Percentiles rank a stretch among this genome's conserved stretches.
These are phyloP conservation scores for Ophiodon elongatus DNA, from an alignment of 2,113 vertebrate species.

Conservation along the genomic window DNA sequence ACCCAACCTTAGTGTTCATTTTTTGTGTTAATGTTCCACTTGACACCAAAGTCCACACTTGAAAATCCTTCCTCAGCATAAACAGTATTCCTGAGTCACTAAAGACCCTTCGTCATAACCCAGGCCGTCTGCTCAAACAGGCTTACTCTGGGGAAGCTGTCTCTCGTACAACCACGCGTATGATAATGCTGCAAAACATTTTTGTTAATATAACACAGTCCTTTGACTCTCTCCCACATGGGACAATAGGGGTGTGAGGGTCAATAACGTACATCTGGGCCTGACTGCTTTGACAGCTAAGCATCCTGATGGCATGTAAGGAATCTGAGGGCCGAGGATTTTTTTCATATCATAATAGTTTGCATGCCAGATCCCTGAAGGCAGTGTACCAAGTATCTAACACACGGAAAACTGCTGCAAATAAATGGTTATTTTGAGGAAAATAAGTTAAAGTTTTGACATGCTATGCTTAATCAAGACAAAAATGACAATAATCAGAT, in stretches of 20 bases:
- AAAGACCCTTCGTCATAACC: constrained; percentile 19
- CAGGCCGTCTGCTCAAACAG: constrained; percentile 61
- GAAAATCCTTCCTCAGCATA: neutral
- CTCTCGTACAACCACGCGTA: constrained; percentile 70
- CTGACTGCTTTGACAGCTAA: constrained; percentile 45
- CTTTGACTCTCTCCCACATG: constrained; percentile 30
- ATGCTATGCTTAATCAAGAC: neutral
- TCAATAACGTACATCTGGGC: constrained; percentile 42
- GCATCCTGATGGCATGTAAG: constrained; percentile 52
- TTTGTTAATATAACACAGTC: constrained; percentile 63
- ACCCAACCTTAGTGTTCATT: neutral
- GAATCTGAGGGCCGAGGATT: constrained; percentile 50
- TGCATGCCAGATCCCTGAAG: constrained; percentile 11
- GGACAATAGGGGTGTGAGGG: constrained; percentile 37
- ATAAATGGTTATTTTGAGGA: neutral
- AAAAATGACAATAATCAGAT: neutral
- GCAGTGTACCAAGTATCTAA: neutral
- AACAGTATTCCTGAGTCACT: constrained; percentile 37
- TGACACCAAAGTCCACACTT: neutral
- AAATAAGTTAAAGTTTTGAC: neutral
- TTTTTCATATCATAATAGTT: constrained; percentile 30
- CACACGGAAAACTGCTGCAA: neutral
- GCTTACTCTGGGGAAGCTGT: constrained; percentile 39
- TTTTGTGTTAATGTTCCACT: neutral
- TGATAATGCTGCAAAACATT: constrained; percentile 64